Evolutionary conservation across 2,888 invertebrate genomes (phyloP).

Genomic region (Rhabditoides inermis): DNA sequence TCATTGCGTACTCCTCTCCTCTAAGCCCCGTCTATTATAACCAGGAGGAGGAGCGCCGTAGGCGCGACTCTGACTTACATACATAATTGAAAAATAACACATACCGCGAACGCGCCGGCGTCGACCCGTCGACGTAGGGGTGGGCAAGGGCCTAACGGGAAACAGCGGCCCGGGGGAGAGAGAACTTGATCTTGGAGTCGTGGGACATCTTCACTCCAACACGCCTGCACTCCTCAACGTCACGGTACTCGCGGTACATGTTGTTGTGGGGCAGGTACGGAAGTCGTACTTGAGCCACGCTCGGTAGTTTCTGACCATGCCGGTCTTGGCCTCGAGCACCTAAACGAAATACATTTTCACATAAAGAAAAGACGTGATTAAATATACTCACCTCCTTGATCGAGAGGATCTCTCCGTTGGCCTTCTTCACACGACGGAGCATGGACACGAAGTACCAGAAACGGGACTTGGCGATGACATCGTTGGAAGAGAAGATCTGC

Average conservation of each 20-base stretch:
- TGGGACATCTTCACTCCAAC: slow-evolving; percentile 97
- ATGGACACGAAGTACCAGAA: slow-evolving; percentile 99
- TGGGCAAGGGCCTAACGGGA: too few relatives aligned
- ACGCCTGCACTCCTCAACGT: slow-evolving; percentile 79
- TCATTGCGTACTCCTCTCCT: too few relatives aligned
- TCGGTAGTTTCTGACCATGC: slow-evolving; percentile 95
- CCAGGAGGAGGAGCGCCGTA: too few relatives aligned
- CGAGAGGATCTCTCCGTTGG: slow-evolving; percentile 95
- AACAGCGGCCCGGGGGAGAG: too few relatives aligned
- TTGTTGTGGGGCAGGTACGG: slow-evolving; percentile 95
- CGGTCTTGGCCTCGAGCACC: slow-evolving; percentile 81
- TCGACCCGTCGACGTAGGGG: too few relatives aligned
- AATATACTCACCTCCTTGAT: slow-evolving; percentile 63
- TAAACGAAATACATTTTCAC: too few relatives aligned
- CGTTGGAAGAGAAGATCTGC: slow-evolving; percentile 94
- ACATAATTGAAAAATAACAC: too few relatives aligned
- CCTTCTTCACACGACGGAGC: slow-evolving; percentile 96
- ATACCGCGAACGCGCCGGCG: too few relatives aligned
- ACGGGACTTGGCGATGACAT: slow-evolving; percentile 91
- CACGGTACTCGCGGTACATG: slow-evolving; percentile 99
- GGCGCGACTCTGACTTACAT: too few relatives aligned
- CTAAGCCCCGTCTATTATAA: too few relatives aligned
- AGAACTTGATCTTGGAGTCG: slow-evolving; percentile 87
- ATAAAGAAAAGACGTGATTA: not conserved
- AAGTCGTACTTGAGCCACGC: slow-evolving; percentile 99